These are phyloP conservation scores for Alethe castanea DNA, from an alignment of 2,113 vertebrate species.

Conservation along the genomic window DNA sequence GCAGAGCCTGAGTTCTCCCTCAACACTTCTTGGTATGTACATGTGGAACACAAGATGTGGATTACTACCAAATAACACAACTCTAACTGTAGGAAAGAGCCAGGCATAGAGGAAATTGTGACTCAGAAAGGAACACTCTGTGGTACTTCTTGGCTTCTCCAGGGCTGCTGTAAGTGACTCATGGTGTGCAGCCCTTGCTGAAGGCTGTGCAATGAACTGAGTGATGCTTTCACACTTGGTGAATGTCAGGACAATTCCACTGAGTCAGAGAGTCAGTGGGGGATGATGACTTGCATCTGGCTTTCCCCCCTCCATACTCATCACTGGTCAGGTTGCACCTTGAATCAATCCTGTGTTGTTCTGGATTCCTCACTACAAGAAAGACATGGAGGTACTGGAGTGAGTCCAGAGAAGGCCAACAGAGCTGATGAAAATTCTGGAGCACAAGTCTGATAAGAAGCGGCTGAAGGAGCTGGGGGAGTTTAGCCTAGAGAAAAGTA, in stretches of 20 bases:
- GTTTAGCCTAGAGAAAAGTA: background rate
- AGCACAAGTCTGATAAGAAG: background rate
- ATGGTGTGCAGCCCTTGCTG: background rate
- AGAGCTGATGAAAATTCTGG: background rate
- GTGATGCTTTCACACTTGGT: background rate
- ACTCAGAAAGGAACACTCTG: background rate
- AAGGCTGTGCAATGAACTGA: background rate
- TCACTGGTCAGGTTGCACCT: background rate
- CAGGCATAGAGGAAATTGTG: background rate
- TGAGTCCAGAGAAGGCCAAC: rapidly evolving
- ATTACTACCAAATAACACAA: background rate
- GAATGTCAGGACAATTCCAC: background rate
- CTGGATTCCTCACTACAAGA: background rate
- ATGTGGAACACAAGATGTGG: background rate
- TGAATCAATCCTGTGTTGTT: background rate
- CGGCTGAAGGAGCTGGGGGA: background rate
- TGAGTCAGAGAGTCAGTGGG: background rate
- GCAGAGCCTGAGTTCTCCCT: background rate
- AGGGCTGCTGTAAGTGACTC: background rate
- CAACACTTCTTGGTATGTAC: background rate
- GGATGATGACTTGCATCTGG: background rate
- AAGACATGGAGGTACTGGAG: background rate
- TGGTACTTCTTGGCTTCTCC: background rate
- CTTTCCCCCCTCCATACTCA: background rate
- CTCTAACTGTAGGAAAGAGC: background rate